Base-by-base conservation (phyloP, 2,113 vertebrate genomes). In the Acanthochromis polyacanthus region DNA sequence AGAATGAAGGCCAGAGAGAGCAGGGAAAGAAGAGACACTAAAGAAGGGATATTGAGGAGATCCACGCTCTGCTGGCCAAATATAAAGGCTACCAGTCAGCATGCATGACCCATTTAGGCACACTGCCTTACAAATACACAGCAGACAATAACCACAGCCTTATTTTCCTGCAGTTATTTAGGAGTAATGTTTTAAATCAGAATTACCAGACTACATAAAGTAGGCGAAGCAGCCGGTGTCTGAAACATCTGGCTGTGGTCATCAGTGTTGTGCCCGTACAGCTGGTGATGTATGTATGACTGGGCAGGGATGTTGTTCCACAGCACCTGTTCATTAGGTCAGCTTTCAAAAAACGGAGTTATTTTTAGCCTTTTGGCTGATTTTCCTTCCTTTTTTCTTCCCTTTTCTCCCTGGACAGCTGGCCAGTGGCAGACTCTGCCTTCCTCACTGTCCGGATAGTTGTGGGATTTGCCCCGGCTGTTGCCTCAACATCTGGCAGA, bases 21-120 rank as follows among this genome's bases (percentile, higher is more conserved):
- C 80, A 74, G 14, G 52, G 25, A 38, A 72, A 32, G 55, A 65
- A 76, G 10, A 55, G 71, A 67, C 46, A 23, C 53, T 36, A 38
- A 28, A 63, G 66, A 64, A 50, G 61, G 28, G 28, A 38, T 38
- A 36, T 3, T 78, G 79, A 74, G 53, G 71, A 90, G 74, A 64
- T 61, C 63, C 81, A 71, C 22, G 81, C 82, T 90, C 87, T 85
- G 83, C 70, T 85, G 81, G 70, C 60, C 75, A 89, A 75, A 85
- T 88, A 86, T 80, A 86, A 90, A 87, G 82, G 46, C 80, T 68
- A 71, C 73, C 75, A 78, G 86, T 88, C 65, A 88, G 82, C 71
- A 87, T 79, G 79, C 74, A 48, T 89, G 89, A 92, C 89, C 85
- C 87, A 89, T 85, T 85, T 88, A 63, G 61, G 81, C 79, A 71